These are phyloP conservation scores for Catalaphyllia jardinei DNA, from an alignment of 64 coral and sea anemone species.

Conservation along the genomic window DNA sequence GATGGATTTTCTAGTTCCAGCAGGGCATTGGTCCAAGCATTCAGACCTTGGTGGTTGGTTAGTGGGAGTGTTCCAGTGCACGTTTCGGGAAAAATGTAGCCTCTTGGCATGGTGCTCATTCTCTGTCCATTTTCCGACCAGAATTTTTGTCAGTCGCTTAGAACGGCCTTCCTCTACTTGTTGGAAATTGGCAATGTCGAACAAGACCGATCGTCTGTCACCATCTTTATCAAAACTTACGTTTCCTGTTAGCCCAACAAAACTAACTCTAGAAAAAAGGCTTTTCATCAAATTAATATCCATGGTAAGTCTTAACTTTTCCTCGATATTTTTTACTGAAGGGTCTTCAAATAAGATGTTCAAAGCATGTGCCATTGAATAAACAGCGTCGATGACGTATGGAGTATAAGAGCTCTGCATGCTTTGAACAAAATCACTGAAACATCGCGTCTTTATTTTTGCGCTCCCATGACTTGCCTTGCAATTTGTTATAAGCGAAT, in stretches of 20 bases:
- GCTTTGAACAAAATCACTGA: not conserved
- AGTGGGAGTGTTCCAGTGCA: not conserved
- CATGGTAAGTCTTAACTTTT: no score
- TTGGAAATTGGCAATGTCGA: slow-evolving; percentile 30
- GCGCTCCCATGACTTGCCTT: not conserved
- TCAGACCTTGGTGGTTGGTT: slow-evolving; percentile 31
- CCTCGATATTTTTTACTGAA: not conserved
- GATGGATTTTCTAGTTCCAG: slow-evolving; percentile 40
- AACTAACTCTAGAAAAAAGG: not conserved
- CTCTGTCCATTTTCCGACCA: slow-evolving; percentile 1
- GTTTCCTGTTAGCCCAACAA: slow-evolving; percentile 31
- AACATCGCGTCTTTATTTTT: not conserved
- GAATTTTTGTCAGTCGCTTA: not conserved
- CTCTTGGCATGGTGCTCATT: not conserved
- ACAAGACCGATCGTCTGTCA: slow-evolving; percentile 3
- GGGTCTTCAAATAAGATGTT: slow-evolving; percentile 12
- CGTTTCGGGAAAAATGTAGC: not conserved
- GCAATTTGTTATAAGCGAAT: slow-evolving; percentile 29
- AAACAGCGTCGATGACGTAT: slow-evolving; percentile 64
- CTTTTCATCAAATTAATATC: not conserved
- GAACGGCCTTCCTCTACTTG: not conserved
- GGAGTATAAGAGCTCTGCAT: slow-evolving; percentile 38
- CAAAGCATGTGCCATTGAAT: slow-evolving; percentile 67
- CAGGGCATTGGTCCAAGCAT: slow-evolving; percentile 41
- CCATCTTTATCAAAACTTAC: slow-evolving; percentile 30